A percentile compares a stretch with the other conserved stretches of the same genome.
phyloP scores from a whole-genome alignment of 2,113 vertebrate species.

The Misgurnus mizolepis region DNA sequence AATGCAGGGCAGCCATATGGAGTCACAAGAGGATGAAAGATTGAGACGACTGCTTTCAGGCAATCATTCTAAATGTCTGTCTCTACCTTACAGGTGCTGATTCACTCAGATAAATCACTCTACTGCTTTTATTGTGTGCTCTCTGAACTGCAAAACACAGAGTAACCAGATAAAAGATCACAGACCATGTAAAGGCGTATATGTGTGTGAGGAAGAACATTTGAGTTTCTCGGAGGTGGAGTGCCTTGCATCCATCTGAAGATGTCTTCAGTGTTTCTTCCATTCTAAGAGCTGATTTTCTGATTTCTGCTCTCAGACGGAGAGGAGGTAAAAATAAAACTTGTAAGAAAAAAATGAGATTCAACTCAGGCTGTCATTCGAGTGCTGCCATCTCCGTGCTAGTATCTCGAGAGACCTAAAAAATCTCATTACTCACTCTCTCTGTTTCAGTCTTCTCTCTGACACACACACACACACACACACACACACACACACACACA shows the following conservation, averaged over 20 bases:
- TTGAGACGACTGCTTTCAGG: background rate
- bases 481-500: conserved; percentile 39
- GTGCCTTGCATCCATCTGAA: background rate
- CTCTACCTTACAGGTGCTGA: conserved; percentile 28
- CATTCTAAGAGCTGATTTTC: conserved; percentile 45
- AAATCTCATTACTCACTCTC: conserved; percentile 56
- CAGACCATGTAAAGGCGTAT: conserved; percentile 12
- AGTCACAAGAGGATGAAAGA: conserved; percentile 24
- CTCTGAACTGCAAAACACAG: conserved; percentile 29
- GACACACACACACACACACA: conserved; percentile 24
- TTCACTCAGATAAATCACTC: conserved; percentile 37
- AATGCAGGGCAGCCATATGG: conserved; percentile 2
- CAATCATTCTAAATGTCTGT: conserved; percentile 12
- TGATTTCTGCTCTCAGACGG: conserved; percentile 37
- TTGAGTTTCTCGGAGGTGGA: conserved; percentile 18
- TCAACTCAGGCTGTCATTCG: conserved; percentile 55
- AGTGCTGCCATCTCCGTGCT: conserved; percentile 50
- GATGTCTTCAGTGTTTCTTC: conserved; percentile 29
- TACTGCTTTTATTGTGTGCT: conserved; percentile 13
- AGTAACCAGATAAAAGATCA: conserved; percentile 27
- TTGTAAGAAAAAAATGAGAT: conserved; percentile 39
- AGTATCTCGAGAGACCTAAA: conserved; percentile 51
- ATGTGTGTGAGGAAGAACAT: conserved; percentile 32
- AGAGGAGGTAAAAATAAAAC: conserved; percentile 47
- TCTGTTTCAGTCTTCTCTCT: conserved; percentile 5